Percentiles rank a stretch among this genome's conserved stretches.
phyloP scores from a whole-genome alignment of 1,140 invertebrate species.

The Berghia stephanieae region DNA sequence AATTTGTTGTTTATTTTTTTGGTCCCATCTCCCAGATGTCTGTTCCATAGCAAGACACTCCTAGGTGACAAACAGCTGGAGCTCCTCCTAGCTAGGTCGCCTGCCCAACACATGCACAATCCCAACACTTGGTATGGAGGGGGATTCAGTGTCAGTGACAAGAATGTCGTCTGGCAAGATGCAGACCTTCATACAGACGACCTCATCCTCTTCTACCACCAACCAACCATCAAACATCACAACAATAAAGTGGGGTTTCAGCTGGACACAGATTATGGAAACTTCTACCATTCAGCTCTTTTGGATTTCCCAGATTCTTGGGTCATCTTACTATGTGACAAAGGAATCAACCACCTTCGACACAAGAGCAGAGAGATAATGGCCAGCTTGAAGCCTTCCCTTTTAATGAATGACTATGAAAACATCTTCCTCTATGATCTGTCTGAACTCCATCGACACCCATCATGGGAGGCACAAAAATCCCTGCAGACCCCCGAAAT shows the following conservation, averaged over 20 bases:
- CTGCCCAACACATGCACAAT: slow-evolving; percentile 35
- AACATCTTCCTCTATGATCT: slow-evolving; percentile 49
- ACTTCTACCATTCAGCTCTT: too few species aligned
- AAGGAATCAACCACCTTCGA: slow-evolving; percentile 41
- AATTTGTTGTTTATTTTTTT: too few species aligned
- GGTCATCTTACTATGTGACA: slow-evolving; percentile 49
- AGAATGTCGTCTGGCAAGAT: slow-evolving; percentile 52
- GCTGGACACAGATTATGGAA: too few species aligned
- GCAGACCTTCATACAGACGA: slow-evolving; percentile 51
- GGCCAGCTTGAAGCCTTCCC: slow-evolving; percentile 35
- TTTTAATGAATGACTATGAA: not conserved
- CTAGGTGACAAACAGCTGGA: slow-evolving; percentile 43
- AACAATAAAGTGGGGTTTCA: too few species aligned
- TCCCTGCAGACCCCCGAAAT: not conserved
- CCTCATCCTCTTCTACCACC: slow-evolving; percentile 53
- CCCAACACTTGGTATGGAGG: slow-evolving; percentile 45
- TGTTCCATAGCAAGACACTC: slow-evolving; percentile 39
- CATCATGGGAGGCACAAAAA: slow-evolving; percentile 1
- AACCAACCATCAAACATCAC: too few species aligned
- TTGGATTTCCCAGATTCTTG: slow-evolving; percentile 45
- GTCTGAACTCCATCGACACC: slow-evolving; percentile 38
- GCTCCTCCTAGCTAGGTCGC: slow-evolving; percentile 33
- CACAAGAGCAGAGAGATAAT: slow-evolving; percentile 44
- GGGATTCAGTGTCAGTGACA: slow-evolving; percentile 47
- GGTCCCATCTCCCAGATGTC: too few species aligned